These are phyloP conservation scores for Acromyrmex charruanus DNA, from an alignment of 1,140 invertebrate genomes.

Conservation along the genomic window DNA sequence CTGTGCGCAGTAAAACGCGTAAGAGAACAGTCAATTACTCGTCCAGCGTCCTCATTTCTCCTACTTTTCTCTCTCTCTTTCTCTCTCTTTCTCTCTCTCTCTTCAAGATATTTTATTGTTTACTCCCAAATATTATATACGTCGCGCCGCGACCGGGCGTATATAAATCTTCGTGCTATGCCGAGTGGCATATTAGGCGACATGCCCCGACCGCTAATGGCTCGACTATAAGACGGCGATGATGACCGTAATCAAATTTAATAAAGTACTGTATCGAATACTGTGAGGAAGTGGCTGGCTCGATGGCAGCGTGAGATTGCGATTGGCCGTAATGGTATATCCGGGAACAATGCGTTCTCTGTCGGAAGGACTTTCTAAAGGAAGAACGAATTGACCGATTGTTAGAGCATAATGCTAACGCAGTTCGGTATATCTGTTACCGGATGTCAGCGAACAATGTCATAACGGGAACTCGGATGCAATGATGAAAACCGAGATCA, in stretches of 20 bases:
- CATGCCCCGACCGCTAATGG: conserved; percentile 57
- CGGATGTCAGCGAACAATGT: conserved; percentile 32
- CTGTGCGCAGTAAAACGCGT: conserved; percentile 12
- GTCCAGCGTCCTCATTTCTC: neutral
- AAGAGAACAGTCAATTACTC: conserved; percentile 47
- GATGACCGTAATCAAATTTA: conserved; percentile 65
- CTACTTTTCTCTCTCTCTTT: neutral
- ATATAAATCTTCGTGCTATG: conserved; percentile 57
- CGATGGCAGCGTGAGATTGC: conserved; percentile 58
- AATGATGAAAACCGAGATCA: conserved; percentile 22
- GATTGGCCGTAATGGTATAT: conserved; percentile 54
- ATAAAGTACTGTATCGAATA: conserved; percentile 62
- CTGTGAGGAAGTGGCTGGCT: conserved; percentile 41
- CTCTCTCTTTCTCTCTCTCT: neutral
- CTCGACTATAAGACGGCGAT: conserved; percentile 52
- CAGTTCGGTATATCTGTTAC: conserved; percentile 36
- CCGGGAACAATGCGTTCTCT: conserved; percentile 42
- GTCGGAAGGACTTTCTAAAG: conserved; percentile 44
- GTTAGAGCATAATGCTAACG: conserved; percentile 9
- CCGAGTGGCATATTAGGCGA: conserved; percentile 51
- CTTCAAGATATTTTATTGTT: too few species aligned
- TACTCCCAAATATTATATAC: too few species aligned
- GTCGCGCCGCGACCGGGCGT: conserved; percentile 31
- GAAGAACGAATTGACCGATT: conserved; percentile 56
- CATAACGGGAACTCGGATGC: conserved; percentile 33